Percentiles rank a stretch among this genome's conserved stretches.
Conservation (phyloP, 2,113 vertebrate genomes). For the Dicentrarchus labrax region DNA sequence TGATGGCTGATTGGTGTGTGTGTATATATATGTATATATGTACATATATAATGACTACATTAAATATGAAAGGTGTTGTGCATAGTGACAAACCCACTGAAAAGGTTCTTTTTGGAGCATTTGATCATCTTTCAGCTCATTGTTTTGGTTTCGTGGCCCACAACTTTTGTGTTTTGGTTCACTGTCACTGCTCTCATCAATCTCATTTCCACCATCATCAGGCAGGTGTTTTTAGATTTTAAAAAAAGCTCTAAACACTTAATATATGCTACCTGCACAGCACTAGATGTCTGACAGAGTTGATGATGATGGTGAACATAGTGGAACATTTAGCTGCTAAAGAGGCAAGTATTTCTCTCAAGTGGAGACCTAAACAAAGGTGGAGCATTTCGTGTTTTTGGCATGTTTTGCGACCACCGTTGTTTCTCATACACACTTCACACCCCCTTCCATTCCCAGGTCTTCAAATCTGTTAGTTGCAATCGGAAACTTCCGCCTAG, state of each 20-base stretch:
- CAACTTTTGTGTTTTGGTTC: background rate
- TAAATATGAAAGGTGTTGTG: background rate
- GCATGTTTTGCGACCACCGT: no score
- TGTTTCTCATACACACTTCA: no score
- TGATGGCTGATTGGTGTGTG: no score
- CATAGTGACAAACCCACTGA: background rate
- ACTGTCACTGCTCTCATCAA: background rate
- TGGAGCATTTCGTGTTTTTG: no score
- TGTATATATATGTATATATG: no score
- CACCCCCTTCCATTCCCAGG: no score
- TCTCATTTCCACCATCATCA: background rate
- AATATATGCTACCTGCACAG: no score
- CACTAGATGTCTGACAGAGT: background rate
- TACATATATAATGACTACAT: no score
- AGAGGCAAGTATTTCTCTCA: background rate
- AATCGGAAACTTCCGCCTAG: no score
- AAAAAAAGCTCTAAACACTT: background rate
- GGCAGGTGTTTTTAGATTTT: background rate
- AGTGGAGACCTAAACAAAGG: background rate
- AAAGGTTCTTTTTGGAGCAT: background rate
- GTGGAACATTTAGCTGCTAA: background rate
- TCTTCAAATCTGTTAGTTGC: no score
- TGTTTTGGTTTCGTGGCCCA: background rate
- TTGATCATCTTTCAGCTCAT: background rate
- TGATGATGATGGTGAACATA: background rate